Conservation (phyloP, 2,797 vertebrate genomes). For the Lutjanus campechanus region DNA sequence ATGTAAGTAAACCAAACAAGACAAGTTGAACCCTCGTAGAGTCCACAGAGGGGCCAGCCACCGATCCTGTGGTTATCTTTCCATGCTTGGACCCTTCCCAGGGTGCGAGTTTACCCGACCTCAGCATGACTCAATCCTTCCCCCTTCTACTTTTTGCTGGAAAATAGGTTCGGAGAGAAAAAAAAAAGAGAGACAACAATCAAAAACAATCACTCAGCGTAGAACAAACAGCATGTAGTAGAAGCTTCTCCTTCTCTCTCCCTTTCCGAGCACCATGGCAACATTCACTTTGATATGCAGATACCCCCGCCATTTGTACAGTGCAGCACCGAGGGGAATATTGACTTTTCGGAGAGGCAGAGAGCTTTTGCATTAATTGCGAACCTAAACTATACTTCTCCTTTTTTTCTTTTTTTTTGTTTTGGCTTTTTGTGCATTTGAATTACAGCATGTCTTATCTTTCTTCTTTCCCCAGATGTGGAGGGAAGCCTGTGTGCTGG, state of each 20-base stretch:
- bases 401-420: conserved; percentile 16
- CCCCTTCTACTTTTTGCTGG: conserved; percentile 34
- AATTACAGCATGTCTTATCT: conserved; percentile 45
- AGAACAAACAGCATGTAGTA: conserved; percentile 62
- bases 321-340: conserved; percentile 72
- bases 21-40: conserved; percentile 46
- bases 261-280: conserved; percentile 66
- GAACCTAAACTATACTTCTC: conserved; percentile 41
- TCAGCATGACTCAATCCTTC: conserved; percentile 65
- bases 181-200: conserved; percentile 50
- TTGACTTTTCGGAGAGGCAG: conserved; percentile 74
- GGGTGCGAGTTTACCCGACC: conserved; percentile 54
- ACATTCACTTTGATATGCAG: conserved; percentile 85
- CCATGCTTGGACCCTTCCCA: conserved; percentile 56
- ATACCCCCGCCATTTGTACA: conserved; percentile 66
- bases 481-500: conserved; percentile 43
- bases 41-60: conserved; percentile 52
- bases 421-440: conserved; percentile 38
- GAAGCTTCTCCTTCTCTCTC: conserved; percentile 51
- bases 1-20: conserved; percentile 45
- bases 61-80: conserved; percentile 68
- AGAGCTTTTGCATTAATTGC: conserved; percentile 69
- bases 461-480: conserved; percentile 73
- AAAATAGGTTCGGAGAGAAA: conserved; percentile 42
- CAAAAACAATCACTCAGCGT: conserved; percentile 64